Conservation (phyloP, 2,113 vertebrate species). For the Pogona vitticeps region DNA sequence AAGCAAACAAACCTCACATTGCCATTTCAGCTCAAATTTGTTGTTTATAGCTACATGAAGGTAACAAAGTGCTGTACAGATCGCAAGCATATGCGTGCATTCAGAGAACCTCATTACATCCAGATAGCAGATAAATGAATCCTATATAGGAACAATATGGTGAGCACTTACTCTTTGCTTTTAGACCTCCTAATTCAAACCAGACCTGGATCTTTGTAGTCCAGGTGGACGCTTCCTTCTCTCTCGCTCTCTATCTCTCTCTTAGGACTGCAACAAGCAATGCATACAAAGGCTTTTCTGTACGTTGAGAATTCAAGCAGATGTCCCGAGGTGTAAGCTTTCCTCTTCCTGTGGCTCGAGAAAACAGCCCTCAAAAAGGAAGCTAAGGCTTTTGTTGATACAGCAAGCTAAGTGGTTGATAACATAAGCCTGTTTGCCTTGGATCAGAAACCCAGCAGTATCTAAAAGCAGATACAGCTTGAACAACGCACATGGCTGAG, state of each 20-base stretch:
- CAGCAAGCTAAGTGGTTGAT: constrained; percentile 59
- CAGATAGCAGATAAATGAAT: constrained; percentile 53
- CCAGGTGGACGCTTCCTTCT: constrained; percentile 68
- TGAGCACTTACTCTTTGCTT: constrained; percentile 47
- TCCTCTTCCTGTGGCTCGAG: constrained; percentile 53
- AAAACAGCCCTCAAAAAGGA: constrained; percentile 58
- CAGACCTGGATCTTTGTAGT: constrained; percentile 58
- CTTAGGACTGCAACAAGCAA: constrained; percentile 51
- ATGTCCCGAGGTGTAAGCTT: constrained; percentile 52
- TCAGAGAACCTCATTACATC: constrained; percentile 29
- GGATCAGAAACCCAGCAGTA: constrained; percentile 70
- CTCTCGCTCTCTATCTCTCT: too few species aligned
- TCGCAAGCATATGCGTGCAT: constrained; percentile 1
- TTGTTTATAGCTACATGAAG: neutral
- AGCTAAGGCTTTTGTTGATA: constrained; percentile 65
- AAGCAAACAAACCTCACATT: neutral
- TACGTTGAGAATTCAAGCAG: constrained; percentile 57
- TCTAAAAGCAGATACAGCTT: constrained; percentile 73
- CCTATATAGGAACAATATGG: constrained; percentile 43
- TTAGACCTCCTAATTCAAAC: constrained; percentile 65
- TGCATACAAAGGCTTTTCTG: constrained; percentile 55
- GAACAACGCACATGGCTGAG: constrained; percentile 58
- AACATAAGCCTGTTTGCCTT: constrained; percentile 73
- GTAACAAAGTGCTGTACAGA: constrained; percentile 11
- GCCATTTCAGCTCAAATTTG: neutral